A percentile compares a stretch with the other conserved stretches of the same genome.
Evolutionary conservation across 2,113 vertebrate species (phyloP).

Genomic region (Sminthopsis crassicaudata): DNA sequence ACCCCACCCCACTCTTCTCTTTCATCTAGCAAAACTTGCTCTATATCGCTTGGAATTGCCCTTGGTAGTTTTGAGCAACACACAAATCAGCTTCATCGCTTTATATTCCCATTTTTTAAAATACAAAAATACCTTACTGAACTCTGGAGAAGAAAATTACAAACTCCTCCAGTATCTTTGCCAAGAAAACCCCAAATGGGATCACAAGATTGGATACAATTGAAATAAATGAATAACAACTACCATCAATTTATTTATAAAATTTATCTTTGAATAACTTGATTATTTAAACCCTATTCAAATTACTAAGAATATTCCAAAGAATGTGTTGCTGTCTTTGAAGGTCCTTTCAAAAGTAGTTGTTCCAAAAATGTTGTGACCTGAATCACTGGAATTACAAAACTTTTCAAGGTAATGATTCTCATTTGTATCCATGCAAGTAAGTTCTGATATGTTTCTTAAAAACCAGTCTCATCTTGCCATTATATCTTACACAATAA

Average conservation of each 20-base stretch:
- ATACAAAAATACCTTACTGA: background rate
- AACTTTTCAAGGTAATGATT: background rate
- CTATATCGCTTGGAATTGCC: background rate
- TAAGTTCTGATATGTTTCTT: background rate
- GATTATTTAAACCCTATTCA: background rate
- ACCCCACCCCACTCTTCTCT: background rate
- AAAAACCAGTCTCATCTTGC: background rate
- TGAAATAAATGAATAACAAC: background rate
- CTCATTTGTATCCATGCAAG: background rate
- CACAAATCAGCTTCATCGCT: conserved; percentile 13
- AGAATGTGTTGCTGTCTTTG: background rate
- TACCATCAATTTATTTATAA: conserved; percentile 2
- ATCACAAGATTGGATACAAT: background rate
- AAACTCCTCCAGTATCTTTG: background rate
- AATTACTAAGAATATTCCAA: background rate
- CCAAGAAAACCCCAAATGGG: background rate
- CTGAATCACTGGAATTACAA: background rate
- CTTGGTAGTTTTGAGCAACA: background rate
- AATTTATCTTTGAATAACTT: background rate
- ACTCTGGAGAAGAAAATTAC: background rate
- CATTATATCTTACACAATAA: conserved; percentile 6
- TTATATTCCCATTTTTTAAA: conserved; percentile 3
- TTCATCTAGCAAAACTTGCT: background rate
- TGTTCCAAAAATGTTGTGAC: background rate
- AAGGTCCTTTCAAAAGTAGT: background rate